Base-by-base conservation (phyloP, 2,113 vertebrate genomes). In the Stomatorhinus ivindoensis region DNA sequence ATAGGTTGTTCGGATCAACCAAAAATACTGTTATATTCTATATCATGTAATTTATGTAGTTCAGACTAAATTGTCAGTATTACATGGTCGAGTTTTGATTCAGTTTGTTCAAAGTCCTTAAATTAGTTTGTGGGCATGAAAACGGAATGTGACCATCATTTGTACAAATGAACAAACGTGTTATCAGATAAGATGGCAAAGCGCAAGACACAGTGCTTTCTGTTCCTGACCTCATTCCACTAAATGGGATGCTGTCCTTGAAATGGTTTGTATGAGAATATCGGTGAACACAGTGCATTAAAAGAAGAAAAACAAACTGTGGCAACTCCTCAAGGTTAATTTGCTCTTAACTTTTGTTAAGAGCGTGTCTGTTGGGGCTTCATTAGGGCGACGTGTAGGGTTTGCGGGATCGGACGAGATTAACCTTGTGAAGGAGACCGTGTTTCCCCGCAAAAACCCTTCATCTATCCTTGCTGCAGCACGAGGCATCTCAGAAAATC, bases 331-430 rank as follows among this genome's bases (percentile, higher is more conserved):
- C 94, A 96, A 96, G 96, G 96, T 95, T 96, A 96, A 96, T 96
- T 95, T 96, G 94, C 94, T 94, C 95, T 96, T 95, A 96, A 96
- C 95, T 96, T 95, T 95, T 96, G 94, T 95, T 87, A 96, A 95
- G 93, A 94, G 94, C 94, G 93, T 61, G 95, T 95, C 96, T 95
- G 93, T 92, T 90, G 95, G 95, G 95, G 95, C 95, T 95, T 96
- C 95, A 96, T 96, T 96, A 96, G 93, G 94, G 93, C 92, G 94
- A 95, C 95, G 94, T 87, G 92, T 92, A 92, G 46, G 48, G 69
- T 88, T 92, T 94, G 93, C 91, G 89, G 91, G 92, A 90, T 90
- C 92, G 91, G 94, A 94, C 42, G 88, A 94, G 94, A 94, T 95
- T 96, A 95, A 95, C 95, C 95, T 95, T 95, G 95, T 87, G 91